phyloP scores from a whole-genome alignment of 2,888 invertebrate species.

The Anorthoa munda region DNA sequence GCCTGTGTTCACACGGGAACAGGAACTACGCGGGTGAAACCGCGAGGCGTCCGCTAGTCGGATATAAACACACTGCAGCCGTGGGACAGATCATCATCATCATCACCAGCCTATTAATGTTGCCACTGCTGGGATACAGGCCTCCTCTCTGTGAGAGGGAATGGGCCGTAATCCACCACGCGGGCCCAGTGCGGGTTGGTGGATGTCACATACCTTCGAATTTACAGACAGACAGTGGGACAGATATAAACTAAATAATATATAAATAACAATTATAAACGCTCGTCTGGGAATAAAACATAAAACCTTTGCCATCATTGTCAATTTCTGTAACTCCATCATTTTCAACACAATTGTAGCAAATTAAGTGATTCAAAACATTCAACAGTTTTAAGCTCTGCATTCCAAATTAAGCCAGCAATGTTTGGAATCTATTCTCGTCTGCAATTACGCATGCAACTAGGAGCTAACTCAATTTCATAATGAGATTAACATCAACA shows the following conservation, averaged over 20 bases:
- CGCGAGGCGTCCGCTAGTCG: too few relatives aligned
- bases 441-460: conserved; percentile 23
- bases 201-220: too few relatives aligned
- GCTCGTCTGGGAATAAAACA: neutral
- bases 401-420: conserved; percentile 14
- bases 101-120: too few relatives aligned
- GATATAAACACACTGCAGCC: neutral
- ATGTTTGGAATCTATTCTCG: conserved; percentile 27
- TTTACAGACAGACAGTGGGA: too few relatives aligned
- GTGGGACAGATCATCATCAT: too few relatives aligned
- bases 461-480: conserved; percentile 19
- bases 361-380: conserved; percentile 8
- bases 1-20: too few relatives aligned
- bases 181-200: too few relatives aligned
- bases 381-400: conserved; percentile 25
- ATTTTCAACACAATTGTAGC: neutral
- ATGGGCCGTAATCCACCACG: too few relatives aligned
- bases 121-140: too few relatives aligned
- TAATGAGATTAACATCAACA: conserved; percentile 13
- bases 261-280: neutral
- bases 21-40: too few relatives aligned
- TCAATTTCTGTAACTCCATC: neutral
- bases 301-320: neutral
- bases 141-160: too few relatives aligned
- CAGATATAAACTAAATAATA: too few relatives aligned